Percentiles rank a stretch among this genome's conserved stretches.
Evolutionary conservation across 2,113 vertebrate genomes (phyloP).

Genomic region (Craseonycteris thonglongyai): DNA sequence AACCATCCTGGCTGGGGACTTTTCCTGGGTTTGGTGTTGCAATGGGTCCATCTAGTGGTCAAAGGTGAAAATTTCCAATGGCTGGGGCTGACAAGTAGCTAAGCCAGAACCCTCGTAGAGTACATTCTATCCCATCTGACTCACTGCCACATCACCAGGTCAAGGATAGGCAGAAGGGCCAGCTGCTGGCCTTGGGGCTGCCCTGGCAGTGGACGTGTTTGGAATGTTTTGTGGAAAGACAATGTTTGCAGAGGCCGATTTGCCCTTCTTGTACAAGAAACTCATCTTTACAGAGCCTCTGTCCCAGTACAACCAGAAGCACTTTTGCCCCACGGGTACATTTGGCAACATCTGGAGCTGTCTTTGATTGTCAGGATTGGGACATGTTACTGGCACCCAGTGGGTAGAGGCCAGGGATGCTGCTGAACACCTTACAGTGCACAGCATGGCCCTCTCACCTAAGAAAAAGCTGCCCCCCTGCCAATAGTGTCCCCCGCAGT

Average conservation of each 20-base stretch:
- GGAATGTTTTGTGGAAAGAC: neutral
- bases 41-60: constrained; percentile 58
- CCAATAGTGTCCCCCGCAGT: rapidly evolving
- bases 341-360: neutral
- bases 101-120: neutral
- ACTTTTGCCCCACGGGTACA: neutral
- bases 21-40: neutral
- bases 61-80: neutral
- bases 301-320: too few relatives aligned
- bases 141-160: neutral
- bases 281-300: neutral
- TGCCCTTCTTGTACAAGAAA: neutral
- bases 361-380: neutral
- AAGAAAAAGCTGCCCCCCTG: rapidly evolving
- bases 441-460: rapidly evolving
- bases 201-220: neutral
- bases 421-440: neutral
- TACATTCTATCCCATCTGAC: neutral
- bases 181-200: neutral
- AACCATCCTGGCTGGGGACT: rapidly evolving
- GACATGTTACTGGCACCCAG: neutral
- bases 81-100: neutral
- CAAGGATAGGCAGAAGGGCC: neutral
- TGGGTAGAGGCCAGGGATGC: neutral
- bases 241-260: neutral